Base-by-base conservation (phyloP, 2,888 invertebrate genomes). In the Nasonia oneida region DNA sequence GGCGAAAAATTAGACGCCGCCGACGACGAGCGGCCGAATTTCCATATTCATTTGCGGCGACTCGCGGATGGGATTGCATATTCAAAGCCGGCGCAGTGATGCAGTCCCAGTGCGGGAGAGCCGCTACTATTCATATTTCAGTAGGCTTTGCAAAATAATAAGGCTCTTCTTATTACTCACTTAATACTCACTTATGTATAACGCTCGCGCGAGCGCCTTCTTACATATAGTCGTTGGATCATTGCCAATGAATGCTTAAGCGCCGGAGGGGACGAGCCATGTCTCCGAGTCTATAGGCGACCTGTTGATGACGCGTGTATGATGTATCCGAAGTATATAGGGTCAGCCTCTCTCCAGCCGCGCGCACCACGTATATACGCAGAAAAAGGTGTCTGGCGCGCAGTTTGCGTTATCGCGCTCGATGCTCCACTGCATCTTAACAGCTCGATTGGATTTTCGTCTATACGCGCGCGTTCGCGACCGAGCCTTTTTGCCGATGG, bases 231-330 rank as follows among this genome's bases (percentile, higher is more conserved):
- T 42, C 50, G 29, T 88, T 92, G 92, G 91, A 92, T 90, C 90
- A 91, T 91, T 91, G 92, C 92, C 92, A 92, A 91, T 93, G 91
- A 92, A 92, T 93, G 89, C 89, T 89, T 90, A 91, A 92, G 90
- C 87, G 89, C 61, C 39, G 14, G 33, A 29, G 61, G 64, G 15
- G 3, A 29, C 18, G 29, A 12, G n/a, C n/a, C 6, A 67, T 29
- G 12, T n/a, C 37, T 37, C 4, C 18, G 42, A 89, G 88, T 47
- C 83, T 81, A 47, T 10, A 53, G 88, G 88, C 89, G 89, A 93
- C 93, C 93, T 93, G 93, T 93, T 93, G 93, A 86, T 81, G 81
- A 37, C 15, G 76, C 47, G 47, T 76, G 50, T 57, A 53, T 42
- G 84, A 81, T 76, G 70, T 61, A 76, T 76, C 12, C n/a, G 57